These are phyloP conservation scores for Knipowitschia caucasica DNA, from an alignment of 2,797 vertebrate genomes.

Conservation along the genomic window DNA sequence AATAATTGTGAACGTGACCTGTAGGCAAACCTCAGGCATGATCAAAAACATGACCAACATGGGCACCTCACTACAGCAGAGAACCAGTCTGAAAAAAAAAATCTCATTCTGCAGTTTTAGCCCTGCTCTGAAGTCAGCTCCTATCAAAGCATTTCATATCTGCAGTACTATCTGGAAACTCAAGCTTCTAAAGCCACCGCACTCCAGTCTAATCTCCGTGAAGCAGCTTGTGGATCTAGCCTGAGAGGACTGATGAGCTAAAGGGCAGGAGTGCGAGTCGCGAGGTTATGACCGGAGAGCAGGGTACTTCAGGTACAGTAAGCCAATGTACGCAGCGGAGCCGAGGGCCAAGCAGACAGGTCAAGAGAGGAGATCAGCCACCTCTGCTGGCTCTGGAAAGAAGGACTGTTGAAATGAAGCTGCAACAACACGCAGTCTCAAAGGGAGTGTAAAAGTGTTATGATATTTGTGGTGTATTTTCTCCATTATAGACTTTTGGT, in stretches of 20 bases:
- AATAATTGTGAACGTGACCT: constrained; percentile 27
- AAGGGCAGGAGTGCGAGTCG: constrained; percentile 2
- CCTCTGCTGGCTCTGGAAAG: background rate
- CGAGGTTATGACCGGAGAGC: constrained; percentile 14
- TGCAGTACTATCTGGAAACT: constrained; percentile 14
- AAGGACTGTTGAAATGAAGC: background rate
- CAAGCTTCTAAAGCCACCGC: background rate
- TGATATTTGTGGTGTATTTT: background rate
- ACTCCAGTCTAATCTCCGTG: constrained; percentile 22
- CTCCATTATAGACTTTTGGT: no score
- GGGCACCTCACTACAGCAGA: constrained; percentile 17
- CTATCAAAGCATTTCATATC: constrained; percentile 35
- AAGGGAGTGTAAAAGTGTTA: constrained; percentile 20
- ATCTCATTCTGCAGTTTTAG: constrained; percentile 15
- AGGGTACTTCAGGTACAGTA: constrained; percentile 13
- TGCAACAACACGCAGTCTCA: background rate
- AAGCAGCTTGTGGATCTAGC: constrained; percentile 12
- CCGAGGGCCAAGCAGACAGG: background rate
- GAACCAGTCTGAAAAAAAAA: constrained; percentile 13
- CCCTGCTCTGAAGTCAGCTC: constrained; percentile 13
- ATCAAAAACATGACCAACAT: background rate
- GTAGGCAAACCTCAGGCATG: constrained; percentile 22
- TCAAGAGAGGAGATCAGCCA: background rate
- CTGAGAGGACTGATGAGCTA: constrained; percentile 7
- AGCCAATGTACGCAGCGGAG: constrained; percentile 4